These are phyloP conservation scores for Fulica atra DNA, from an alignment of 2,113 vertebrate genomes.

Conservation along the genomic window DNA sequence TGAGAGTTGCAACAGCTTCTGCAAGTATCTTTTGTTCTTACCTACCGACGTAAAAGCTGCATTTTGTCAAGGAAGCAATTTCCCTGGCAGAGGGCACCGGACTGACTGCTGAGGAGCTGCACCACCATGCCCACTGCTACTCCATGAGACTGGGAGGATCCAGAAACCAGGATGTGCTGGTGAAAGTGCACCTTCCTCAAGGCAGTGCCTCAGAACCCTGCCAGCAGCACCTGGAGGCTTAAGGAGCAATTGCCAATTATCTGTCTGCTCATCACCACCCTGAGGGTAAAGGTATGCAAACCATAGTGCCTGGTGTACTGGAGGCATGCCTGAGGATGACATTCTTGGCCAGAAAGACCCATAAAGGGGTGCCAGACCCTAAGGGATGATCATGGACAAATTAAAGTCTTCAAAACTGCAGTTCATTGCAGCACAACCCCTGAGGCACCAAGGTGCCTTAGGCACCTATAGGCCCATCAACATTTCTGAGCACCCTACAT, in stretches of 20 bases:
- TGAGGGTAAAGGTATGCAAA: constrained; percentile 22
- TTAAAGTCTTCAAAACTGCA: constrained; percentile 11
- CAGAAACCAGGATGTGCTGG: neutral
- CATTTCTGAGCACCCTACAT: neutral
- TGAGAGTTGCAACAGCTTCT: neutral
- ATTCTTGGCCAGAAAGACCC: neutral
- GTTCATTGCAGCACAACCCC: neutral
- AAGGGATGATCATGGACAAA: neutral
- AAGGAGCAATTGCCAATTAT: neutral
- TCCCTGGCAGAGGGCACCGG: neutral
- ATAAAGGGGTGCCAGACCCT: neutral
- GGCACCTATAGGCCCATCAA: neutral
- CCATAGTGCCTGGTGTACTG: neutral
- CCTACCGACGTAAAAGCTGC: neutral
- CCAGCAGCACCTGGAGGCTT: neutral
- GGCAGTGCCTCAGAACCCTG: neutral
- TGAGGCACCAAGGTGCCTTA: neutral
- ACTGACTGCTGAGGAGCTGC: neutral
- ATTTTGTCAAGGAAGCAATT: neutral
- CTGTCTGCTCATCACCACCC: neutral
- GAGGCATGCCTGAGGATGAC: neutral
- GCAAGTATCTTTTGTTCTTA: neutral
- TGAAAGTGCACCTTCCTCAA: neutral
- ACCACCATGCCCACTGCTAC: neutral
- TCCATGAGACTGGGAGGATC: neutral